Evolutionary conservation across 2,888 invertebrate genomes (phyloP), one percentile per base, ranked within the genome.

Genomic region (Caenorhabditis angaria): DNA sequence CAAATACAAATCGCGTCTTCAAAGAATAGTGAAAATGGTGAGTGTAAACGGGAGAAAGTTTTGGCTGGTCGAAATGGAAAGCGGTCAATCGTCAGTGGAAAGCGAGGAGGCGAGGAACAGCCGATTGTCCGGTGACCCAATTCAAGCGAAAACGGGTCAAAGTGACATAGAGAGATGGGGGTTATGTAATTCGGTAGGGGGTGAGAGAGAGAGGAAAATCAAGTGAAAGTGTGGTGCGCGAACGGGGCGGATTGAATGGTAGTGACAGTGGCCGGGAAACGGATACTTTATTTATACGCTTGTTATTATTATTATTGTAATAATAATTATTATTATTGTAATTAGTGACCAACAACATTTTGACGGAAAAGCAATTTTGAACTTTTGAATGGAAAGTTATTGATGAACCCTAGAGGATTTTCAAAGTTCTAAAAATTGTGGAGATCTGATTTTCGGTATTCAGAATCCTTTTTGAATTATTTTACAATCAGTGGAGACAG

Each of bases 71-170:
- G 41, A 41, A 41, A 41, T 41, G 41, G 41, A 41, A 41, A 41
- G 41, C 41, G 18, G 41, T n/a, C n/a, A n/a, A n/a, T n/a, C n/a
- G n/a, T n/a, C n/a, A n/a, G n/a, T n/a, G n/a, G n/a, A n/a, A n/a
- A n/a, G n/a, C n/a, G n/a, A n/a, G n/a, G n/a, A n/a, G n/a, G n/a
- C n/a, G n/a, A n/a, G n/a, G 14, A 5, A 18, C 41, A 41, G 41
- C 41, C 41, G 41, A 41, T 41, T 41, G 41, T 41, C 41, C 41
- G 41, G 41, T 41, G 41, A 41, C 41, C 41, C 41, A 41, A 41
- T 41, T 41, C 41, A 41, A 41, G 41, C 41, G 41, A 41, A 41
- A 41, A 41, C 41, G 41, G 41, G 41, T 41, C 41, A 41, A 41
- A 41, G 5, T 41, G 41, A 41, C 41, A 41, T 41, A 18, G 14